Base-by-base conservation (phyloP, 2,888 invertebrate genomes). In the Aporophyla lueneburgensis region DNA sequence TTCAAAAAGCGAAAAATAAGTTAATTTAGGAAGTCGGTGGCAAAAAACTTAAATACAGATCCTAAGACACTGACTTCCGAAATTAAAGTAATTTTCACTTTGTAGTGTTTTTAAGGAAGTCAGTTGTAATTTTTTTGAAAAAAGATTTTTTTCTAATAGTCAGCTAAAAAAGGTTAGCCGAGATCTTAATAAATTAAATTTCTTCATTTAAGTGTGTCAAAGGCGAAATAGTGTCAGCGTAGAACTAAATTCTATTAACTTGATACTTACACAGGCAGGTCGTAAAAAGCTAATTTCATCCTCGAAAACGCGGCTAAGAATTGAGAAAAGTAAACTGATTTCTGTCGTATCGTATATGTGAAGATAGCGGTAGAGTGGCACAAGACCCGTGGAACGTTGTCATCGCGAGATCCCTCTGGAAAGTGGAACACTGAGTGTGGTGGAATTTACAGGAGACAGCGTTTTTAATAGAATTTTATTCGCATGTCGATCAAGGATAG, bases 361-460 rank as follows among this genome's bases (percentile, higher is more conserved):
- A 16, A 74, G 77, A 81, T 86, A 87, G 84, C 77, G 71, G 33
- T 76, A 58, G 88, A 88, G 87, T 86, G 77, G 82, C 83, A 83
- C 87, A 84, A 87, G 86, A 83, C 86, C 86, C 81, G 86, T 83
- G 78, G 86, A 89, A 89, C 88, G 88, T 81, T 87, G 89, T 89
- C 89, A 89, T 89, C 89, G 87, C 80, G 85, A 85, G 87, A 88
- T 89, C 87, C 83, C 87, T 77, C 76, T 79, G 77, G 84, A 90
- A 90, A 90, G 80, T 90, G 77, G 90, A 90, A 78, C 89, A 89
- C 33, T 43, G 75, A 5, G 51, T 58, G 5, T 78, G 85, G 88
- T 33, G 2, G 0, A 78, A 68, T 16, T 16, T 6, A 53, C 0
- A 65, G 40, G 70, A 10, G 19, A 33, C 0, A 66, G 82, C 81